phyloP scores from a whole-genome alignment of 2,797 vertebrate genomes.

The Danio albolineatus region DNA sequence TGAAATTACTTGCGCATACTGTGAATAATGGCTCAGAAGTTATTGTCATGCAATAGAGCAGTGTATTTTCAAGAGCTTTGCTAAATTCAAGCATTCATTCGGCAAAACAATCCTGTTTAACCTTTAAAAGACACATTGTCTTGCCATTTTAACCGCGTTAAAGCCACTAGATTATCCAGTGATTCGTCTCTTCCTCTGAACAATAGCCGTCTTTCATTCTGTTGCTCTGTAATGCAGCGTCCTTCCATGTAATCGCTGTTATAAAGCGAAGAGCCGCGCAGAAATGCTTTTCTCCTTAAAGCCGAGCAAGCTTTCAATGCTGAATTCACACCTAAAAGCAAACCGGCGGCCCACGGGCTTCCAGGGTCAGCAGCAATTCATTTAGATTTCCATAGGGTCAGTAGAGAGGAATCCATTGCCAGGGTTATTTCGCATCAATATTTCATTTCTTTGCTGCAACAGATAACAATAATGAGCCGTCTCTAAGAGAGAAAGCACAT shows the following conservation, averaged over 20 bases:
- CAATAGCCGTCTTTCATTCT: conserved; percentile 20
- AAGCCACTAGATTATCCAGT: neutral
- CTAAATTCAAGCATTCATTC: neutral
- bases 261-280: conserved; percentile 56
- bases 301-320: conserved; percentile 54
- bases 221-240: conserved; percentile 4
- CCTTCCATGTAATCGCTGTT: conserved; percentile 49
- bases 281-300: conserved; percentile 52
- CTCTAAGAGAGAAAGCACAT: conserved; percentile 71
- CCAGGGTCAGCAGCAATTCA: conserved; percentile 69
- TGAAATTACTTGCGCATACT: neutral
- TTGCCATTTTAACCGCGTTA: conserved; percentile 23
- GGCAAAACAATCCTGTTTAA: neutral
- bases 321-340: conserved; percentile 60
- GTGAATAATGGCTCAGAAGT: neutral
- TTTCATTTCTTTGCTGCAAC: conserved; percentile 75
- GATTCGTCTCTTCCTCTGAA: conserved; percentile 29
- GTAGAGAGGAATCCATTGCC: conserved; percentile 72
- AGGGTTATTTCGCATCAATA: conserved; percentile 80
- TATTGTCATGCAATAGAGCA: neutral
- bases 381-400: conserved; percentile 76
- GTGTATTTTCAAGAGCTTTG: neutral
- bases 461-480: conserved; percentile 81
- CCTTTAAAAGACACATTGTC: neutral
- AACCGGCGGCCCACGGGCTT: conserved; percentile 42